These are phyloP conservation scores for Bedellia somnulentella DNA, from an alignment of 2,888 invertebrate genomes.

Conservation along the genomic window DNA sequence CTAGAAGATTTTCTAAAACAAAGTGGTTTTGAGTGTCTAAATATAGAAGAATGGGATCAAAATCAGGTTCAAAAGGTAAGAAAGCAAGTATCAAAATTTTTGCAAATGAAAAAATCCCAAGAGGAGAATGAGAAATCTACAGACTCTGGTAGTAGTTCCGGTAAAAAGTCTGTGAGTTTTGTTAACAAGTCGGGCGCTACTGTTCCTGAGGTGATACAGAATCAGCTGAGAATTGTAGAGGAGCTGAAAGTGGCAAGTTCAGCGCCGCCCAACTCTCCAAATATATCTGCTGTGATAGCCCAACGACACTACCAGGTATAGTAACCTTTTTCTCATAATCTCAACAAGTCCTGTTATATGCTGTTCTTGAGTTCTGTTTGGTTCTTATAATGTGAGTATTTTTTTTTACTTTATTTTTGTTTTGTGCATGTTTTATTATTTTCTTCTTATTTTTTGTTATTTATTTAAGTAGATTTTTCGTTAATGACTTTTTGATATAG, in stretches of 20 bases:
- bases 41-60: slow-evolving; percentile 69
- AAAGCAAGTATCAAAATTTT: slow-evolving; percentile 71
- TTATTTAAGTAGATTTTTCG: too few species aligned
- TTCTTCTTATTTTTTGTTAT: slow-evolving; percentile 15
- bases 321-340: slow-evolving; percentile 22
- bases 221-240: slow-evolving; percentile 48
- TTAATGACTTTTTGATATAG: too few species aligned
- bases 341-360: neutral
- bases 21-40: slow-evolving; percentile 70
- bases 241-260: slow-evolving; percentile 46
- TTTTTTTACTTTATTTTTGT: slow-evolving; percentile 24
- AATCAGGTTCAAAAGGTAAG: slow-evolving; percentile 70
- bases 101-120: slow-evolving; percentile 70
- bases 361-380: too few species aligned
- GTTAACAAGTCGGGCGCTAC: slow-evolving; percentile 61
- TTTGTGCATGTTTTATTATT: slow-evolving; percentile 5
- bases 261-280: slow-evolving; percentile 73
- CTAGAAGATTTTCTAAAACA: slow-evolving; percentile 71
- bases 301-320: slow-evolving; percentile 65
- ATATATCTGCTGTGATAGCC: slow-evolving; percentile 65
- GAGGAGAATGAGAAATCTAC: slow-evolving; percentile 64
- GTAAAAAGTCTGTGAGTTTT: slow-evolving; percentile 78
- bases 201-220: slow-evolving; percentile 34
- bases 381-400: slow-evolving; percentile 47
- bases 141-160: slow-evolving; percentile 62